Percentiles rank a stretch among this genome's conserved stretches.
phyloP scores from a whole-genome alignment of 2,113 vertebrate genomes.

The Uria aalge region DNA sequence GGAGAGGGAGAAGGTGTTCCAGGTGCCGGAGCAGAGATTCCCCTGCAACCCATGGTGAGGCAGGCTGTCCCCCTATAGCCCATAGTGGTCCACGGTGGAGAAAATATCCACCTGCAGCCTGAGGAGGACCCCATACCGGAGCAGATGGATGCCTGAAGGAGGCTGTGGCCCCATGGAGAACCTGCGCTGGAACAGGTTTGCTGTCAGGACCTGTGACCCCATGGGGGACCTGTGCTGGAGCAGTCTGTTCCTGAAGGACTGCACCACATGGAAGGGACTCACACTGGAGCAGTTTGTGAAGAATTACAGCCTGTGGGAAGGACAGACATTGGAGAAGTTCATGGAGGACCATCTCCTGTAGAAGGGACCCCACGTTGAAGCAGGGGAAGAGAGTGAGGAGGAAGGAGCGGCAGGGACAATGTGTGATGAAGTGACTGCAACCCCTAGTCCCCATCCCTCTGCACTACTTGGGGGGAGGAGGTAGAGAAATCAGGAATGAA shows the following conservation, averaged over 20 bases:
- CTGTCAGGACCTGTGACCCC: neutral
- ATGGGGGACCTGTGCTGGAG: neutral
- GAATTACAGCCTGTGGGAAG: neutral
- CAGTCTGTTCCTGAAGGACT: neutral
- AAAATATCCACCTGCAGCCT: neutral
- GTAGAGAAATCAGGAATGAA: neutral
- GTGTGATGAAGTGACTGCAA: neutral
- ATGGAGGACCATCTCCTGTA: neutral
- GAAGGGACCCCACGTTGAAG: neutral
- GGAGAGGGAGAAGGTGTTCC: neutral
- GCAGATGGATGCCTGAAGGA: neutral
- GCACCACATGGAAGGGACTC: rapidly evolving
- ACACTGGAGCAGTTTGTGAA: rapidly evolving
- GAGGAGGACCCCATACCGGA: rapidly evolving
- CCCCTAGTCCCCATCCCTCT: rapidly evolving
- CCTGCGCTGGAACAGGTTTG: neutral
- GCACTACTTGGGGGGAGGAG: rapidly evolving
- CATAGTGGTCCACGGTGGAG: neutral
- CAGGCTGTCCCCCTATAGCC: neutral
- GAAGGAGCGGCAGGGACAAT: rapidly evolving
- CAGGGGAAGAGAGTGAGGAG: neutral
- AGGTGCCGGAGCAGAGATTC: neutral
- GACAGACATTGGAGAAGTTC: neutral
- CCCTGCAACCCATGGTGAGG: neutral
- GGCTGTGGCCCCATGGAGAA: neutral